A percentile compares a stretch with the other conserved stretches of the same genome.
phyloP scores from a whole-genome alignment of 2,797 vertebrate species.

The Lagorchestes hirsutus region DNA sequence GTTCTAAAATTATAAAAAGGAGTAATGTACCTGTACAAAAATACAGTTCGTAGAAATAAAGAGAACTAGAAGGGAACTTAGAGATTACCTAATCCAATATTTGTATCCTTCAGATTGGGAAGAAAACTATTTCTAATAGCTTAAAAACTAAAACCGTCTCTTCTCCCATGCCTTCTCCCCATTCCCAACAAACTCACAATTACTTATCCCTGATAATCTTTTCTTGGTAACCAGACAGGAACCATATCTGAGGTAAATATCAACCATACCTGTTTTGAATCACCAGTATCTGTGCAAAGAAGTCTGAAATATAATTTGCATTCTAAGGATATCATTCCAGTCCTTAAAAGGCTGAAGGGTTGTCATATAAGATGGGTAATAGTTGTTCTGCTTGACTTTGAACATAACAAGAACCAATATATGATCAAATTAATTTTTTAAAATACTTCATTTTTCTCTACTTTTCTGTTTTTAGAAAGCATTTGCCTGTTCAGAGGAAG shows the following conservation, averaged over 20 bases:
- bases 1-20: not conserved
- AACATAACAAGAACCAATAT: not conserved
- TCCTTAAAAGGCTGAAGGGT: not conserved
- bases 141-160: not conserved
- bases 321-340: not conserved
- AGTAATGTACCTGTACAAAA: not conserved
- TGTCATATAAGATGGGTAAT: not conserved
- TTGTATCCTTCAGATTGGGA: not conserved
- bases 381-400: not conserved
- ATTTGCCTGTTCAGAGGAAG: slow-evolving; percentile 86
- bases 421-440: not conserved
- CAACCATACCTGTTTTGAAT: not conserved
- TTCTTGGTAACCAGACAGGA: not conserved
- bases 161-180: not conserved
- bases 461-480: slow-evolving; percentile 85
- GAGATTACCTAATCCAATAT: not conserved
- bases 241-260: not conserved
- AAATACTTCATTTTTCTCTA: not conserved
- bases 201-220: not conserved
- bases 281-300: not conserved
- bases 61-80: not conserved
- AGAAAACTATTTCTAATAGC: not conserved
- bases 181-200: not conserved
- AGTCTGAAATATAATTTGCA: not conserved
- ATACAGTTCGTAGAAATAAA: not conserved